Evolutionary conservation across 2,888 invertebrate species (phyloP), one percentile per base, ranked within the genome.

Genomic region (Brachylomia viminalis): DNA sequence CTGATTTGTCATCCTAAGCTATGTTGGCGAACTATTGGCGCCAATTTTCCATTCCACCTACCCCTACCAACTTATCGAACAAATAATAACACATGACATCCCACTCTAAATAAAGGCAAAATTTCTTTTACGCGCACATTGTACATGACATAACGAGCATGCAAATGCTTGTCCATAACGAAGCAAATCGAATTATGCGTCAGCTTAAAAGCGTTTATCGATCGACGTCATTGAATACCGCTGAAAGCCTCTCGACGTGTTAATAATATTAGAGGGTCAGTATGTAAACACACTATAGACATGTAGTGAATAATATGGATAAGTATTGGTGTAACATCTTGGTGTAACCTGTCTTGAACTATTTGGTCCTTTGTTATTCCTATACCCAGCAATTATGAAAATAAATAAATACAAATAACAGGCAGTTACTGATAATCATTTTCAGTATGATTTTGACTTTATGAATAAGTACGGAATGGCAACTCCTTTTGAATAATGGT

Each of bases 181-280:
- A 84, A 86, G 85, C 72, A 88, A 91, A 91, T 88, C 77, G 82
- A 91, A 91, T 92, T 91, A 89, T 90, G 87, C 89, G 89, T 87
- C 85, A 83, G 85, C 85, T 89, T 93, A 92, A 93, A 93, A 93
- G 92, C 92, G 87, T 92, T 93, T 92, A 92, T 91, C 91, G 93
- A 88, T 88, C 77, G 90, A 88, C 88, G 88, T 92, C 90, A 92
- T 91, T 92, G 91, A 82, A 79, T 80, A 88, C 65, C 38, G 78
- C 45, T 85, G 73, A 83, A 85, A 87, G 85, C 82, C 72, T 79
- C 75, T 66, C 59, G 73, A 86, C 90, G 90, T 90, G 91, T 88
- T 91, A 92, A 92, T 92, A 87, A 88, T 86, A 85, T 87, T 86
- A 84, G 79, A 74, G 66, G 52, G 73, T 64, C 72, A 74, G 77